Evolutionary conservation across 2,888 invertebrate species (phyloP), one percentile per base, ranked within the genome.

Genomic region (Diplazon laetatorius): DNA sequence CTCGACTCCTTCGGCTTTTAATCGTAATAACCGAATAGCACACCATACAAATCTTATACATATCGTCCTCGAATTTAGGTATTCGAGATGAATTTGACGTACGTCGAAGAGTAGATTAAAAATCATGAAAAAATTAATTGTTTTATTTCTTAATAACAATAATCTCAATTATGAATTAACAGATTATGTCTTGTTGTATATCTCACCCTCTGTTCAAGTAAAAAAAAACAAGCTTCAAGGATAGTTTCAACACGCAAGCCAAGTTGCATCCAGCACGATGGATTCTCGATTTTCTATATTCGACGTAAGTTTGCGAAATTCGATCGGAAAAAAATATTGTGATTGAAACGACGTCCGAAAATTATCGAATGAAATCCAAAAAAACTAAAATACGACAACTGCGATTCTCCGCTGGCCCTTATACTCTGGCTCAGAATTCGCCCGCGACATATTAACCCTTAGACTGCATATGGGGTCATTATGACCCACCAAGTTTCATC

Each of bases 341-440:
- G n/a, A n/a, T n/a, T n/a, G n/a, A n/a, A n/a, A n/a, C n/a, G n/a
- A n/a, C 16, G 10, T 14, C 14, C 5, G 50, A 52, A 44, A 8
- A 42, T 22, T 9, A n/a, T n/a, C 42, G 18, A 6, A 8, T 10
- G 1, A 42, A 52, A 48, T n/a, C 35, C 16, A 2, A 0, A 4
- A 1, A 14, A 30, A 3, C 10, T 8, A 12, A 70, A 82, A 86
- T 89, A 89, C 86, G 87, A 87, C 87, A 62, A 87, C 82, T 86
- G 82, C 84, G 86, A 88, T 89, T 84, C 86, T 88, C 79, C 82
- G 85, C 85, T 82, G 89, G 89, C 89, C 89, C 89, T 89, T n/a
- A n/a, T n/a, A 89, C 87, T 86, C 76, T 84, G 85, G 83, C 85
- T 84, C 82, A 87, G 86, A 82, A 87, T 87, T 22, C 88, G 84